Evolutionary conservation across 2,888 invertebrate genomes (phyloP).

Genomic region (Brachycybe producta): DNA sequence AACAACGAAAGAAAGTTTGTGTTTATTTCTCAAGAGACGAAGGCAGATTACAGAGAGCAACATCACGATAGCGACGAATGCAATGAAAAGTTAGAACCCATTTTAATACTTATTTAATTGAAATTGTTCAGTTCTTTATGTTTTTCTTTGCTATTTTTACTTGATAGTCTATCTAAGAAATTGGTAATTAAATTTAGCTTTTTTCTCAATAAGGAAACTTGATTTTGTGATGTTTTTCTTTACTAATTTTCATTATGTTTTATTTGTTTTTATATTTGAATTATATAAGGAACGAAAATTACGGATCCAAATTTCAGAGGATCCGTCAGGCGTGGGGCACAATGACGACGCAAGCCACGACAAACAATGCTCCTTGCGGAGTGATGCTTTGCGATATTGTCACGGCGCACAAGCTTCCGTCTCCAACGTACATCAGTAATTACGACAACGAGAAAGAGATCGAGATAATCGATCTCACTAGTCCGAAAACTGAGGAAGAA

Average conservation of each 20-base stretch:
- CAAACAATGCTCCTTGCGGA: slow-evolving; percentile 18
- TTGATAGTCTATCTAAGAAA: slow-evolving; percentile 1
- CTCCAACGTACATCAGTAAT: slow-evolving; percentile 25
- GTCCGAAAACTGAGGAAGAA: slow-evolving; percentile 21
- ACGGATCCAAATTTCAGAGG: slow-evolving; percentile 62
- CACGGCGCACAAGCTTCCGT: slow-evolving; percentile 23
- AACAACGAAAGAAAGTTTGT: slow-evolving; percentile 77
- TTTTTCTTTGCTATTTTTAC: slow-evolving; percentile 7
- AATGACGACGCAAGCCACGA: slow-evolving; percentile 25
- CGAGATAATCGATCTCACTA: slow-evolving; percentile 21
- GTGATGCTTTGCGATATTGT: slow-evolving; percentile 23
- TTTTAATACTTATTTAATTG: background rate
- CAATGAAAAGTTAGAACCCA: slow-evolving; percentile 16
- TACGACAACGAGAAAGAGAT: slow-evolving; percentile 23
- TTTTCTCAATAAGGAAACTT: too few relatives aligned
- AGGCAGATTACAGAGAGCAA: slow-evolving; percentile 67
- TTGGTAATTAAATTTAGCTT: background rate
- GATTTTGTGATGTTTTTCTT: background rate
- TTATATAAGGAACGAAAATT: slow-evolving; percentile 12
- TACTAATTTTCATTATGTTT: slow-evolving; percentile 1
- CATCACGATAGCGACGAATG: slow-evolving; percentile 22
- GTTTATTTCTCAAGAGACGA: slow-evolving; percentile 70
- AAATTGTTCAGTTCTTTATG: slow-evolving; percentile 11
- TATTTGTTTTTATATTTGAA: background rate
- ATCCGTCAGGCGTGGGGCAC: slow-evolving; percentile 61